Percentiles rank a stretch among this genome's conserved stretches.
Evolutionary conservation across 2,797 vertebrate genomes (phyloP).

Genomic region (Megalops cyprinoides): DNA sequence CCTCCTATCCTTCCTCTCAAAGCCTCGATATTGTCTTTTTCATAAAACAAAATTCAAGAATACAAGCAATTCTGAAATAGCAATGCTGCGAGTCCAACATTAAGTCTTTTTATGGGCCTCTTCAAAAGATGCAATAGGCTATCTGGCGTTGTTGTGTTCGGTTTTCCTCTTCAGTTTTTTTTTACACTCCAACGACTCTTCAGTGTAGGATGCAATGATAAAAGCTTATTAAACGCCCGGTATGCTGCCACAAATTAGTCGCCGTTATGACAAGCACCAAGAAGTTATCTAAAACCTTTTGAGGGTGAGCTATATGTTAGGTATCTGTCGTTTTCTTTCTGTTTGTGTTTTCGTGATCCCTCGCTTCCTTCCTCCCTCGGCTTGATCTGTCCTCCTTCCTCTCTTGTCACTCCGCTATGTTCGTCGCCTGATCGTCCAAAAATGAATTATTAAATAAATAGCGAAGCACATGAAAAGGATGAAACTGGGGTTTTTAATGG

Average conservation of each 20-base stretch:
- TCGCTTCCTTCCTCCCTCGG: slow-evolving; percentile 62
- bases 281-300: slow-evolving; percentile 52
- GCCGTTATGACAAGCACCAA: slow-evolving; percentile 44
- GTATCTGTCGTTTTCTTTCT: slow-evolving; percentile 53
- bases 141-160: slow-evolving; percentile 44
- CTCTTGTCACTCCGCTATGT: slow-evolving; percentile 56
- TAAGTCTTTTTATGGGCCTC: slow-evolving; percentile 46
- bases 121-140: slow-evolving; percentile 51
- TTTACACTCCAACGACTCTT: slow-evolving; percentile 24
- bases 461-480: slow-evolving; percentile 68
- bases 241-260: neutral
- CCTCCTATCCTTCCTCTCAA: neutral
- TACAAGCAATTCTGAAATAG: slow-evolving; percentile 16
- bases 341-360: slow-evolving; percentile 65
- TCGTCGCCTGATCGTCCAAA: slow-evolving; percentile 58
- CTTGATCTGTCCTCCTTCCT: slow-evolving; percentile 28
- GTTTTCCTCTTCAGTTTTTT: slow-evolving; percentile 52
- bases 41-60: slow-evolving; percentile 9
- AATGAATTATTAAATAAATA: slow-evolving; percentile 68
- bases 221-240: neutral
- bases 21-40: neutral
- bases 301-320: slow-evolving; percentile 40
- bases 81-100: neutral
- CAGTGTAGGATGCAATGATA: slow-evolving; percentile 4
- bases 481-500: slow-evolving; percentile 67